Base-by-base conservation (phyloP, 2,113 vertebrate genomes). In the Semnopithecus entellus region DNA sequence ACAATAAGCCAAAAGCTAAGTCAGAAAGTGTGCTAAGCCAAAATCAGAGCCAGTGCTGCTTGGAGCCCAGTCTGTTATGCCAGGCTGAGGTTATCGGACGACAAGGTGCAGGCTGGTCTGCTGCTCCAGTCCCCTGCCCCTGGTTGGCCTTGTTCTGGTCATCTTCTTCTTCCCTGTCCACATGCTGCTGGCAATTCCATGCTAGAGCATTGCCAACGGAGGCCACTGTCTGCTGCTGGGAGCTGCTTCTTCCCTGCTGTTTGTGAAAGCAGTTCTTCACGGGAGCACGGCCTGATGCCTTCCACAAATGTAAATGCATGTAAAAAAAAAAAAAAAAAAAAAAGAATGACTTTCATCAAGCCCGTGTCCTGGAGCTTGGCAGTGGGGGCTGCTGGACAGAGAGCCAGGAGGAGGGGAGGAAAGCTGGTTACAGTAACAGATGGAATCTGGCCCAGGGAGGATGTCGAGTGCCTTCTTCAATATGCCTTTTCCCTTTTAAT, bases 401-500 rank as follows among this genome's bases (percentile, higher is more conserved):
- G 50, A 86, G 76, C 88, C 27, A 50, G 90, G 43, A 70, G 61
- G 95, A n/a, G 30, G 78, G 70, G 83, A 73, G 57, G 52, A 17
- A 5, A 70, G 45, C 25, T 38, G 40, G 78, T 78, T 84, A 59
- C 38, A 32, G 96, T 2, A 4, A 94, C 96, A 97, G 98, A 79
- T 96, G 97, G 96, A 87, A 64, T 87, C 64, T n/a, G 57, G 73
- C 75, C 88, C 94, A 92, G 95, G 59, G 96, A 0, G 23, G 73
- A 90, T 96, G 89, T 95, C 18, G 3, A 97, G 88, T 91, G 93
- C 68, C 70, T 81, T 97, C 97, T 94, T 94, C 91, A 97, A 83
- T 94, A 85, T 94, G 88, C 52, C 35, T 92, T 97, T 97, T 91
- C 80, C 91, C 61, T 97, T 97, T 93, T 92, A 97, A 98, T 98